A percentile compares a stretch with the other conserved stretches of the same genome.
phyloP scores from a whole-genome alignment of 2,113 vertebrate species.

The Sapajus apella region DNA sequence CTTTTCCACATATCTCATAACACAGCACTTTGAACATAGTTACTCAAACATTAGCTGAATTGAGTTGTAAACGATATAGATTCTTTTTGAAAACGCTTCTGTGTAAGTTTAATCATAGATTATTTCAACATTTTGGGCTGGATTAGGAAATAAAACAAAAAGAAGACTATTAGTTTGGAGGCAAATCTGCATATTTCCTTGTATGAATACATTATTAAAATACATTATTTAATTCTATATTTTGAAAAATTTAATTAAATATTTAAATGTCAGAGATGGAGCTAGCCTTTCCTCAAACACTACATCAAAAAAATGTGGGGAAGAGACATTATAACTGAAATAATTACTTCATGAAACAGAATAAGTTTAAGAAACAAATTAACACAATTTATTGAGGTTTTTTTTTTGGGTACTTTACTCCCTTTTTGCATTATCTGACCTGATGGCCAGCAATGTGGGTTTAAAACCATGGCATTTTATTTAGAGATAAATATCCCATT shows the following conservation, averaged over 20 bases:
- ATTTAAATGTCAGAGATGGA: neutral
- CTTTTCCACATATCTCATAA: neutral
- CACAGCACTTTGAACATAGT: neutral
- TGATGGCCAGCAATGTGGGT: neutral
- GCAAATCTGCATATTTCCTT: neutral
- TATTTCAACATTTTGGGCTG: neutral
- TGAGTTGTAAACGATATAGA: neutral
- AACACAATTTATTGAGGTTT: accelerated
- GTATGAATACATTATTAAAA: neutral
- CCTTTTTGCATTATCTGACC: too few species aligned
- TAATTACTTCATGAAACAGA: neutral
- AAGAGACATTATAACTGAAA: neutral
- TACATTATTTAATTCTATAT: neutral
- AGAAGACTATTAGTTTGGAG: neutral
- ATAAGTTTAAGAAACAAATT: neutral
- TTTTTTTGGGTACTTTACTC: neutral
- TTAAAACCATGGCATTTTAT: neutral
- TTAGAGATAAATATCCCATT: neutral
- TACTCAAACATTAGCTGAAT: neutral
- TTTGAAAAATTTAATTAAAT: conserved; percentile 8
- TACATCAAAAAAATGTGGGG: too few species aligned
- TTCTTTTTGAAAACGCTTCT: neutral
- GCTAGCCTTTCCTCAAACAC: neutral
- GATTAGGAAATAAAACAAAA: neutral
- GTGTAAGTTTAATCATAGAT: neutral